Base-by-base conservation (phyloP, 2,888 invertebrate genomes). In the Thecocarcelia acutangulata region DNA sequence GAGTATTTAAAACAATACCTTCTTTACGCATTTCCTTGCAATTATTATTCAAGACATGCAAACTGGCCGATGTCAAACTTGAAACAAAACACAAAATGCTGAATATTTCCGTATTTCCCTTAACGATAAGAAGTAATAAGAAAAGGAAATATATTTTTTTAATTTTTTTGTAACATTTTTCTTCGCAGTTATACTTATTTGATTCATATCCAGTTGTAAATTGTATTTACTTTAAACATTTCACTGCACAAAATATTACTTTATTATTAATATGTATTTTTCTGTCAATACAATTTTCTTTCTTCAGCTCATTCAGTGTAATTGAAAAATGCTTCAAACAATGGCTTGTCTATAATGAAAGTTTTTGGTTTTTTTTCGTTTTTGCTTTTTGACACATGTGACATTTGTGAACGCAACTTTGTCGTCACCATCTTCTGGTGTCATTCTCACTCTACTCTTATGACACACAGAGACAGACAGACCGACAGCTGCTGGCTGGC, bases 351-450 rank as follows among this genome's bases (percentile, higher is more conserved):
- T 68, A 33, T 42, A 11, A 56, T 58, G 4, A 15, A 61, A 42
- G 28, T 21, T 63, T 78, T 50, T 28, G 12, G n/a, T 44, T 56
- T 33, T 28, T 52, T 70, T 9, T 33, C 6, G 33, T 50, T 64
- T 28, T 64, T 66, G 12, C 46, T 52, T 48, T 70, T 56, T 74
- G 77, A 77, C 77, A 74, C 63, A 69, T 81, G 77, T 74, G 59
- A 69, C 44, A 73, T 15, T 73, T 40, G 76, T 61, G 56, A 68
- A 77, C 28, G 72, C 68, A 81, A 68, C 54, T 66, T 66, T 76
- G 70, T 68, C 17, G 63, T 77, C 77, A 63, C 19, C 69, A 50
- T 66, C 42, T 46, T 56, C 17, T 56, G 52, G 68, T 73, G 77
- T 81, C 73, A 77, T 77, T 81, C 81, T 69, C 73, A 81, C 69